A percentile compares a stretch with the other conserved stretches of the same genome.
Evolutionary conservation across 2,113 vertebrate species (phyloP).

Genomic region (Elephas maximus): DNA sequence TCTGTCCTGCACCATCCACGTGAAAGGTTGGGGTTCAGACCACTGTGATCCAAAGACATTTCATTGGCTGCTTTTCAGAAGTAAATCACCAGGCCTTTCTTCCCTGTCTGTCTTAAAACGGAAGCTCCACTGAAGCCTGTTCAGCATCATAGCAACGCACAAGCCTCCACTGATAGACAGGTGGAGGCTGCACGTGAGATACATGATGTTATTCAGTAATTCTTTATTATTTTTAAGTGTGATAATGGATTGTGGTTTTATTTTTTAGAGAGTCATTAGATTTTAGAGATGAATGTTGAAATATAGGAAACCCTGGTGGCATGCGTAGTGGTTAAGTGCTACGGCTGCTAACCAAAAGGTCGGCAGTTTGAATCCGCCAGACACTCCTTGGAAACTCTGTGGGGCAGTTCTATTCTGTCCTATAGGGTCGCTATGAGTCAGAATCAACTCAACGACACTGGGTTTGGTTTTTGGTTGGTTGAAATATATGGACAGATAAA

Average conservation of each 20-base stretch:
- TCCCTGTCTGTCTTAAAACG: background rate
- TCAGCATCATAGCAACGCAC: too few species aligned
- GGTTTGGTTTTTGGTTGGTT: background rate
- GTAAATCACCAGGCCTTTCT: background rate
- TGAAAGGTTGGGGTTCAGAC: background rate
- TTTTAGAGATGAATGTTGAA: background rate
- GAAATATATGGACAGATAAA: constrained; percentile 5
- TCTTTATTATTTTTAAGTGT: background rate
- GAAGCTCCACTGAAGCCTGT: background rate
- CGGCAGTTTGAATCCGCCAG: too few species aligned
- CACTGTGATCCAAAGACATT: background rate
- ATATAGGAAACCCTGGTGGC: background rate
- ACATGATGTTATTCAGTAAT: background rate
- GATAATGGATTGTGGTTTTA: background rate
- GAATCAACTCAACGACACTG: too few species aligned
- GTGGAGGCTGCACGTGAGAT: too few species aligned
- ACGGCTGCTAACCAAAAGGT: too few species aligned
- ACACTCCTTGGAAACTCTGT: too few species aligned
- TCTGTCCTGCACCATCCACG: background rate
- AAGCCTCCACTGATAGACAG: background rate
- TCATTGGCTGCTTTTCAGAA: background rate
- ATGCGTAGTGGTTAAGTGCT: too few species aligned
- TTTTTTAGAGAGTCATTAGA: background rate
- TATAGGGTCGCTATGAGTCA: too few species aligned
- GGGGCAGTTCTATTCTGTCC: too few species aligned